These are phyloP conservation scores for Xylota sylvarum DNA, from an alignment of 2,888 invertebrate species.

Conservation along the genomic window DNA sequence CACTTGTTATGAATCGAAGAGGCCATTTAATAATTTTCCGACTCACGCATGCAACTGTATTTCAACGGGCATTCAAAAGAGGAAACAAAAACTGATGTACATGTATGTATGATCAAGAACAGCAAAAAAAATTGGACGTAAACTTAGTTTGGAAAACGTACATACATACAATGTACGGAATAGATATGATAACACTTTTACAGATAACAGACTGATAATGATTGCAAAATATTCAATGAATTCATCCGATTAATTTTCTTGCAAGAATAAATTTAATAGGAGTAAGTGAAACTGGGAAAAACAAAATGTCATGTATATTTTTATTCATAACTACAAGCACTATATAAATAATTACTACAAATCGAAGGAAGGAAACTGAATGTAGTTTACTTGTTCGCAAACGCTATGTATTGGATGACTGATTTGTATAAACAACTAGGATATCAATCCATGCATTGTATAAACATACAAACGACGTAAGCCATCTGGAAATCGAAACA, in stretches of 20 bases:
- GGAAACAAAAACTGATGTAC: too few relatives aligned
- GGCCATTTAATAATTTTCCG: too few relatives aligned
- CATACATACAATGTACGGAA: too few relatives aligned
- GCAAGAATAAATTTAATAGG: not conserved
- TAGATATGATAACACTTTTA: not conserved
- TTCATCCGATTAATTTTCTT: not conserved
- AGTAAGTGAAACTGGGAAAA: not conserved
- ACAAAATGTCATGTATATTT: not conserved
- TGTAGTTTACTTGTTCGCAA: not conserved
- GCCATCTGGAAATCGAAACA: not conserved
- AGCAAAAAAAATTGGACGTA: not conserved
- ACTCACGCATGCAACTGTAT: too few relatives aligned
- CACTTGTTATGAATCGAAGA: too few relatives aligned
- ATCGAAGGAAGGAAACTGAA: not conserved
- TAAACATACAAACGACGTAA: not conserved
- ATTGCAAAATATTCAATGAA: not conserved
- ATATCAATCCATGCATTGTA: not conserved
- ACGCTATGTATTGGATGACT: not conserved
- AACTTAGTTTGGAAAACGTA: not conserved
- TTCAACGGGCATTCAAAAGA: not conserved
- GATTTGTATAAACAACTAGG: not conserved
- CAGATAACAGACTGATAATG: conserved; percentile 10
- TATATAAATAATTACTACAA: not conserved
- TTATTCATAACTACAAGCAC: not conserved
- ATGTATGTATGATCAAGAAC: too few relatives aligned